These are phyloP conservation scores for Agonum fuliginosum DNA, from an alignment of 2,888 invertebrate genomes.

Conservation along the genomic window DNA sequence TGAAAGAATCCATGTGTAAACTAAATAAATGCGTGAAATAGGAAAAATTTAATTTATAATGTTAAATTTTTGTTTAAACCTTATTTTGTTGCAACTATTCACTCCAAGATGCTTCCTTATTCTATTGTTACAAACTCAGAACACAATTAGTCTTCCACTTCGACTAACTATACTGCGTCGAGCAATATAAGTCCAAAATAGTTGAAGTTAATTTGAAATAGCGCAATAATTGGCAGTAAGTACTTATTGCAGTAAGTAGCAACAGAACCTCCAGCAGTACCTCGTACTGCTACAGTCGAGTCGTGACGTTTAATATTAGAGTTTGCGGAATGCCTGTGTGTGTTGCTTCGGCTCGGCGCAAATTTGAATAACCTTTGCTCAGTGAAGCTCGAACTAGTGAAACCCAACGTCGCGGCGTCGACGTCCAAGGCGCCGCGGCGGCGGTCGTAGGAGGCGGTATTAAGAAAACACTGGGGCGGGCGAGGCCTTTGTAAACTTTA, in stretches of 20 bases:
- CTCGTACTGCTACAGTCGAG: too few species aligned
- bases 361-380: constrained; percentile 53
- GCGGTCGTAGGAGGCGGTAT: constrained; percentile 14
- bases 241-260: constrained; percentile 59
- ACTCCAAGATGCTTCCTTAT: too few species aligned
- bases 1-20: too few species aligned
- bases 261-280: too few species aligned
- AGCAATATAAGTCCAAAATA: constrained; percentile 46
- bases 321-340: constrained; percentile 55
- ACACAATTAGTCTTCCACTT: constrained; percentile 17
- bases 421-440: not conserved
- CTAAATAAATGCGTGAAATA: too few species aligned
- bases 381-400: constrained; percentile 34
- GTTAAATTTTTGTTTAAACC: too few species aligned
- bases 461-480: constrained; percentile 37
- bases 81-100: too few species aligned
- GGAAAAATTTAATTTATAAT: too few species aligned
- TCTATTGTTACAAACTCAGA: too few species aligned
- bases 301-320: constrained; percentile 57
- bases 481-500: constrained; percentile 6
- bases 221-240: constrained; percentile 54
- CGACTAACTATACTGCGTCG: not conserved
- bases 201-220: constrained; percentile 55
- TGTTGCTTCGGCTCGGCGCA: constrained; percentile 33
- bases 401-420: not conserved